Base-by-base conservation (phyloP, 2,888 invertebrate species). In the Drepanosiphum platanoidis region DNA sequence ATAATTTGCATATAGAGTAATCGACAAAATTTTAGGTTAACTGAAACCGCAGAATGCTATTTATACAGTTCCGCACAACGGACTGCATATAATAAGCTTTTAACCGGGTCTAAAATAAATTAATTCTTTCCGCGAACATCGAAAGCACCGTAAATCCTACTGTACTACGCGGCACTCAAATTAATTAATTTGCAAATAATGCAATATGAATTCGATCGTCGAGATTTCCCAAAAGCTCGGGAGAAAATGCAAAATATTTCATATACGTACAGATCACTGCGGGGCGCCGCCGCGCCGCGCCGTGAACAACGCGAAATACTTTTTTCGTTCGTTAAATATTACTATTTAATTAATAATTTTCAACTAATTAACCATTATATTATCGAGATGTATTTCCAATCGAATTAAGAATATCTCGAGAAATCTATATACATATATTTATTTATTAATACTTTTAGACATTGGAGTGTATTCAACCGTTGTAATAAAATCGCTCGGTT, bases 381-480 rank as follows among this genome's bases (percentile, higher is more conserved):
- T 3, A 5, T 18, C n/a, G n/a, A 18, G 52, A 1, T 3, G 18
- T 52, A 52, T 52, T 52, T 52, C n/a, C 1, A 52, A 22, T 52
- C 15, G 22, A 2, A 52, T 18, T 22, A 61, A 61, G 27, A 27
- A 61, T 7, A 22, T 27, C 9, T 61, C 7, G 5, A 52, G n/a
- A 61, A 61, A 61, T 27, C 22, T 61, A 22, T 61, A 5, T 27
- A 27, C 27, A 8, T 27, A 11, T 27, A 27, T 27, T 61, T 27
- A 61, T n/a, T n/a, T n/a, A n/a, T n/a, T n/a, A n/a, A n/a, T n/a
- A n/a, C n/a, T n/a, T n/a, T n/a, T n/a, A n/a, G n/a, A n/a, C n/a
- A n/a, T n/a, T n/a, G n/a, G n/a, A n/a, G 30, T 80, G 27, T 52
- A 80, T 39, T 70, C 70, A 30, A 70, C 46, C 13, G 9, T 80